Base-by-base conservation (phyloP, 2,888 invertebrate species). In the Petrolisthes cinctipes region DNA sequence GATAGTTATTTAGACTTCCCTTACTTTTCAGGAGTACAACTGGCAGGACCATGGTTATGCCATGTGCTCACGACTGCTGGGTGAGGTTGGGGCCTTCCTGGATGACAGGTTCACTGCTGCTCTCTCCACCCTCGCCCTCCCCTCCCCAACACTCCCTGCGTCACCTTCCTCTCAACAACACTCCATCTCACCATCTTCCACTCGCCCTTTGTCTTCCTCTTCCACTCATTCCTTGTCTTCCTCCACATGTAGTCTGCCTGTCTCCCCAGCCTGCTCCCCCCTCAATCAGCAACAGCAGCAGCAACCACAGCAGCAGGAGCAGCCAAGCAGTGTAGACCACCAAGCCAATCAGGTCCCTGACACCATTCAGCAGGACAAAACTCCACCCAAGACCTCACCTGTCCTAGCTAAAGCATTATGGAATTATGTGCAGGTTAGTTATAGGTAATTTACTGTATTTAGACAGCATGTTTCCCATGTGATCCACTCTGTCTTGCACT, bases 21-120 rank as follows among this genome's bases (percentile, higher is more conserved):
- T 61, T 81, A 37, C 37, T n/a, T 73, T 23, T 6, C 95, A 97
- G 94, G 97, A 97, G 92, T 97, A 97, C 93, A 96, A 96, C 2
- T 97, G 97, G 97, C 96, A 97, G 92, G 96, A 97, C 93, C 97
- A 97, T 92, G 97, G 96, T 37, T 97, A 96, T 93, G 96, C 96
- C n/a, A 93, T 97, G 91, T 96, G 97, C 87, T 96, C 96, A 93
- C 94, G 96, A 91, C 94, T 97, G 86, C 96, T 96, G 93, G 95
- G 95, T 92, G 97, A 97, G 92, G 95, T 97, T 89, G 97, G 97
- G 73, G 95, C 95, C 91, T 94, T 96, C 84, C 93, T 97, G 91
- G 97, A 97, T 93, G 96, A 96, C 91, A 97, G 97, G 93, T 97
- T 97, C 93, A 95, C 95, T 92, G 95, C 95, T 91, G 96, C 97